Conservation (phyloP, 2,797 vertebrate species). For the Paratrypauchen microcephalus region DNA sequence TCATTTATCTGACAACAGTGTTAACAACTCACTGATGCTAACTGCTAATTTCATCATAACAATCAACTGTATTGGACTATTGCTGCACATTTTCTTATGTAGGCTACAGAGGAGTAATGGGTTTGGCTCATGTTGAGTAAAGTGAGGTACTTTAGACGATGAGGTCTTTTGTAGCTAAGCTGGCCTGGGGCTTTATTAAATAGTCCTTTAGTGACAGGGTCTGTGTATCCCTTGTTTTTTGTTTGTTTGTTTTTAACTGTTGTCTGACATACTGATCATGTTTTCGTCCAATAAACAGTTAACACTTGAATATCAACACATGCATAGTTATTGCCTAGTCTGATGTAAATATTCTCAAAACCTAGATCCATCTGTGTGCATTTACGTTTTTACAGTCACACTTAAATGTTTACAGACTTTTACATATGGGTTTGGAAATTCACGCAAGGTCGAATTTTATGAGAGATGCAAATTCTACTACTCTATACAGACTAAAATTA, state of each 20-base stretch:
- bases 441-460: constrained; percentile 25
- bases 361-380: constrained; percentile 2
- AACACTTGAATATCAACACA: not conserved
- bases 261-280: not conserved
- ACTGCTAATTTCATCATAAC: not conserved
- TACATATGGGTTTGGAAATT: constrained; percentile 6
- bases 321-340: not conserved
- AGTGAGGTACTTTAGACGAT: not conserved
- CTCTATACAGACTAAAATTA: not conserved
- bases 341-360: not conserved
- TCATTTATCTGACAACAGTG: constrained; percentile 7
- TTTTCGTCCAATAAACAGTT: not conserved
- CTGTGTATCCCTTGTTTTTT: not conserved
- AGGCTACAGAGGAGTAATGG: not conserved
- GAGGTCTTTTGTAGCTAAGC: not conserved
- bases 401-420: constrained; percentile 39
- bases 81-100: not conserved
- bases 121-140: not conserved
- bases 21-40: not conserved
- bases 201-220: constrained; percentile 1
- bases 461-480: not conserved
- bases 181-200: not conserved
- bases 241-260: not conserved
- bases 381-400: constrained; percentile 7
- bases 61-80: not conserved